Evolutionary conservation across 2,797 vertebrate genomes (phyloP), one percentile per base, ranked within the genome.

Genomic region (Lepus oiostolus): DNA sequence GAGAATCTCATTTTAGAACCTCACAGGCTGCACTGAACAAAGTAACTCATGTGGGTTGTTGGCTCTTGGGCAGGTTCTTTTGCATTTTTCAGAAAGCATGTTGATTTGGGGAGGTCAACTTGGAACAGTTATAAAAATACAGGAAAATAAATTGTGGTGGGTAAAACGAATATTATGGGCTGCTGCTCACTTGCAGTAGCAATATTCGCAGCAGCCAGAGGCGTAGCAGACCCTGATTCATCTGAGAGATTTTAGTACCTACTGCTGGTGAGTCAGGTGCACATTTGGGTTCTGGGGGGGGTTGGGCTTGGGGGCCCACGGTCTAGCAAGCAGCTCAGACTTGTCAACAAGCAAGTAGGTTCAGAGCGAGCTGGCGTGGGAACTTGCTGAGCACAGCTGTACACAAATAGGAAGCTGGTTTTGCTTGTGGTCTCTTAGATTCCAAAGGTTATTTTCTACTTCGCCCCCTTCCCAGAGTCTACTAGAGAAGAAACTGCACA

Each of bases 11-110:
- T 65, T 52, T 68, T 54, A 47, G 74, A 90, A 54, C 54, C 74
- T 82, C 75, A 67, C 0, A 1, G 7, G 30, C 38, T 58, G 24
- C 16, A 11, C 62, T n/a, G n/a, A 80, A 68, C 17, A 24, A 77
- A 62, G n/a, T 81, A 17, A 54, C 21, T 60, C 21, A 28, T 19
- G 2, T 86, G 58, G 65, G 26, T 68, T 60, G 60, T n/a, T 93
- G 86, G 88, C 88, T 94, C 42, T 10, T 8, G 52, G 68, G 87
- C 35, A 87, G 47, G 30, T 84, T 76, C 26, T 92, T 83, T 52
- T 32, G 82, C 80, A 77, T 88, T 89, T 93, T 96, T 90, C 77
- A 89, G 90, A 90, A 86, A 93, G 47, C 4, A 58, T 68, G 85
- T 70, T 60, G 54, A 90, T 65, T 83, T n/a, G 17, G 24, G 60